Base-by-base conservation (phyloP, 2,888 invertebrate species). In the Carabus problematicus region DNA sequence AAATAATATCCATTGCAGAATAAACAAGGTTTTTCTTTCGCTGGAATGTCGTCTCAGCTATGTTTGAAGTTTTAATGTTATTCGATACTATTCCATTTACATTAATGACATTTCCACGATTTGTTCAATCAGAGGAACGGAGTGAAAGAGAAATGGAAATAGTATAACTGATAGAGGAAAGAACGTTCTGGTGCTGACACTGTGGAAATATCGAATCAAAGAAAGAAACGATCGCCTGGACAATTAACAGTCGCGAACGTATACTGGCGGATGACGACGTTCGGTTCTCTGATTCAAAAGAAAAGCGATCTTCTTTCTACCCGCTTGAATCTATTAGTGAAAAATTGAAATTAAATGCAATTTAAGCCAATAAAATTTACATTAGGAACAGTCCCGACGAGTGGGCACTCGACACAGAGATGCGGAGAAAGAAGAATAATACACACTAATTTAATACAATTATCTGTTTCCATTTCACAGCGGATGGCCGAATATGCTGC, bases 261-360 rank as follows among this genome's bases (percentile, higher is more conserved):
- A 29, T 29, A 54, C 63, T 63, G 9, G 3, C 3, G 52, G 9
- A 49, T 47, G 49, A 16, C 49, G 61, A 29, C 29, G 29, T 29
- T 29, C 29, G 29, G 29, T 29, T 29, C 54, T 63, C 54, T 63
- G 49, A 63, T 63, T 63, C 63, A 63, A 63, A 58, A 63, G 63
- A 63, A 63, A 58, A 63, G 63, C 54, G 63, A 63, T 49, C 52
- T 39, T 18, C 29, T 45, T 45, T 59, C 39, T 18, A 29, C 54
- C 49, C 63, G 63, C 29, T 52, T 19, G 52, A 52, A 52, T 66
- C 58, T 66, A 66, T 66, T 66, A 66, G 66, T 39, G 66, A 66
- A 66, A 66, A 66, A 66, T 66, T 66, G 66, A 66, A 66, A 66
- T 66, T 66, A 66, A 66, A 66, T 58, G 66, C 66, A 66, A 63